These are phyloP conservation scores for Myrmecobius fasciatus DNA, from an alignment of 2,113 vertebrate genomes.

Conservation along the genomic window DNA sequence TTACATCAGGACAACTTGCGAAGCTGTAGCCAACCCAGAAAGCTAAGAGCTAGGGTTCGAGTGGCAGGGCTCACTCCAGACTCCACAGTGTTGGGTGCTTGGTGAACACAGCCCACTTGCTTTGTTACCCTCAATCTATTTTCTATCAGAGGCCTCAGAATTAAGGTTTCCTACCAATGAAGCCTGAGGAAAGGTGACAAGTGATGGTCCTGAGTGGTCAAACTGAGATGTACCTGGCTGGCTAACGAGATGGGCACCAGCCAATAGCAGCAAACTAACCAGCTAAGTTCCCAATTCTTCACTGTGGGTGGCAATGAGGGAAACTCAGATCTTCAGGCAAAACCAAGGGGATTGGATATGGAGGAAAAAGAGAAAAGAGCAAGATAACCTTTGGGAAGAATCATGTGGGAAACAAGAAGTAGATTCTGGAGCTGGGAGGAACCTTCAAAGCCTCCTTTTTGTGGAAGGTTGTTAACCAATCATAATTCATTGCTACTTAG, in stretches of 20 bases:
- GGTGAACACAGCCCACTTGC: constrained; percentile 8
- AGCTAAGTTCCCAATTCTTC: constrained; percentile 52
- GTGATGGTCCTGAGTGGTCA: background rate
- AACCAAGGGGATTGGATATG: constrained; percentile 10
- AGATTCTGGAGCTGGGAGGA: background rate
- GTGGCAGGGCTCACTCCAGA: background rate
- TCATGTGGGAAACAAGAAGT: background rate
- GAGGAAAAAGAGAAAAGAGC: constrained; percentile 5
- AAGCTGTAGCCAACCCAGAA: constrained; percentile 14
- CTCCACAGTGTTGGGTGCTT: background rate
- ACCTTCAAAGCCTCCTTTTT: background rate
- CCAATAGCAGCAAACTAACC: constrained; percentile 48
- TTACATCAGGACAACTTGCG: background rate
- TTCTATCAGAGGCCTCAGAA: constrained; percentile 9
- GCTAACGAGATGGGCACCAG: background rate
- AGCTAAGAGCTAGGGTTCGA: background rate
- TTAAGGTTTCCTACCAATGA: background rate
- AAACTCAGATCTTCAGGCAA: constrained; percentile 50
- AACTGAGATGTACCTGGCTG: background rate
- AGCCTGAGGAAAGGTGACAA: background rate
- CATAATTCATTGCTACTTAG: background rate
- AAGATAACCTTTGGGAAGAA: background rate
- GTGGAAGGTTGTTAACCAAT: background rate
- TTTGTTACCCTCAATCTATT: background rate
- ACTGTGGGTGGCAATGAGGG: constrained; percentile 39